A percentile compares a stretch with the other conserved stretches of the same genome.
These are phyloP conservation scores for Conus betulinus DNA, from an alignment of 1,140 invertebrate genomes.

Conservation along the genomic window DNA sequence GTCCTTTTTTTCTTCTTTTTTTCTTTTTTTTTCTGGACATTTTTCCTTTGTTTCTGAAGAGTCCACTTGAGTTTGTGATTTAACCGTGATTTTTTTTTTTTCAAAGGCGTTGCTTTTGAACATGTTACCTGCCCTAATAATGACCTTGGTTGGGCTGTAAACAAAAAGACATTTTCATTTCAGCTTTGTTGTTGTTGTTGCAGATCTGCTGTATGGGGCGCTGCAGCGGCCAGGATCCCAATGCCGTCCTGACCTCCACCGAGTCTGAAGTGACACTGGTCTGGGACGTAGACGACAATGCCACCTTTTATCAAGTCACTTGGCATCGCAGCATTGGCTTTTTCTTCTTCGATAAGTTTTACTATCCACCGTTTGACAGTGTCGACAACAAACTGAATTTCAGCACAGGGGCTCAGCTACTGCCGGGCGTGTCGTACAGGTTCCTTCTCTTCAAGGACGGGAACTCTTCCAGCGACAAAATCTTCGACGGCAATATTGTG, in stretches of 20 bases:
- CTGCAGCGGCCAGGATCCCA: neutral
- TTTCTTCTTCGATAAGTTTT: slow-evolving; percentile 23
- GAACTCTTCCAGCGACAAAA: neutral
- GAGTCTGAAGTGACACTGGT: slow-evolving; percentile 17
- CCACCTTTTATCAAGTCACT: neutral
- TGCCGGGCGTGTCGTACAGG: slow-evolving; percentile 29
- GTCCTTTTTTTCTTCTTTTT: too few relatives aligned
- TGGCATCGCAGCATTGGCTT: slow-evolving; percentile 15
- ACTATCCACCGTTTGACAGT: neutral
- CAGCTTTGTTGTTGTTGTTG: neutral
- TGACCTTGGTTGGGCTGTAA: too few relatives aligned
- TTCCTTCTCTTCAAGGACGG: slow-evolving; percentile 30
- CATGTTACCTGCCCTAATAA: too few relatives aligned
- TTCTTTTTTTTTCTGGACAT: too few relatives aligned
- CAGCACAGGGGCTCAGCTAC: neutral
- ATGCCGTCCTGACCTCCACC: slow-evolving; percentile 18
- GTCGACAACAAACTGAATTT: neutral
- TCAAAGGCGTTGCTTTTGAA: too few relatives aligned
- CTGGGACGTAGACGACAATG: slow-evolving; percentile 13
- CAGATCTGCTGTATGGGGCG: neutral
- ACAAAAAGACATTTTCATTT: too few relatives aligned
- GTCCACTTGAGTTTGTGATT: too few relatives aligned
- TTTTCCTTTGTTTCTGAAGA: too few relatives aligned
- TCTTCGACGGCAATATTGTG: slow-evolving; percentile 23
- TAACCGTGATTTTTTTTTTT: too few relatives aligned